Evolutionary conservation across 2,888 invertebrate species (phyloP), one percentile per base, ranked within the genome.

Genomic region (Microdon myrmicae): DNA sequence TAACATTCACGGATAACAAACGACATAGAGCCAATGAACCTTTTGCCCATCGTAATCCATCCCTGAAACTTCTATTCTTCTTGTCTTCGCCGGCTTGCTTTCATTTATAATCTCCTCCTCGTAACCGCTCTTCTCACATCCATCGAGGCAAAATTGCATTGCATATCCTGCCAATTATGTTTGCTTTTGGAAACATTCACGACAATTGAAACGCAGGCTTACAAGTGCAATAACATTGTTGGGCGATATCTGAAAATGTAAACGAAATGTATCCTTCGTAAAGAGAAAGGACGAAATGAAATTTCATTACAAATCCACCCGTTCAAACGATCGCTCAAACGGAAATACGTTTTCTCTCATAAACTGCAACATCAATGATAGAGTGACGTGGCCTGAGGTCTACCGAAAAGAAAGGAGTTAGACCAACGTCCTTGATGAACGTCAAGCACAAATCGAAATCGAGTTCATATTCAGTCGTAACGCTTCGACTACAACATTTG

Each of bases 131-230:
- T n/a, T n/a, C n/a, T n/a, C n/a, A n/a, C n/a, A n/a, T n/a, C 29
- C 9, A n/a, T 13, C 31, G 31, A 13, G 3, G 14, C 20, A 20
- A 10, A 9, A 10, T 10, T 49, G 38, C 34, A 54, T 48, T 26
- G 23, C 28, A 60, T 29, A 55, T 61, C 61, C 61, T 55, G 43
- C 10, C 54, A 60, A 48, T 54, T 60, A 48, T 47, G 6, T 47
- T 31, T 43, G 22, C 41, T 32, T 37, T 60, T 37, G n/a, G 22
- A 26, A 53, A 37, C 43, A 43, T 48, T 12, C 13, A 28, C 19
- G 8, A 43, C 34, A 41, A 45, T 31, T 16, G 45, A 35, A 53
- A 34, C 17, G 39, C 3, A 48, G 19, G 31, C 23, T 29, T 20
- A 29, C 20, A 45, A 10, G 13, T 35, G 7, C 29, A 12, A 34